A percentile compares a stretch with the other conserved stretches of the same genome.
phyloP scores from a whole-genome alignment of 2,888 invertebrate species.

The Choreutis nemorana region DNA sequence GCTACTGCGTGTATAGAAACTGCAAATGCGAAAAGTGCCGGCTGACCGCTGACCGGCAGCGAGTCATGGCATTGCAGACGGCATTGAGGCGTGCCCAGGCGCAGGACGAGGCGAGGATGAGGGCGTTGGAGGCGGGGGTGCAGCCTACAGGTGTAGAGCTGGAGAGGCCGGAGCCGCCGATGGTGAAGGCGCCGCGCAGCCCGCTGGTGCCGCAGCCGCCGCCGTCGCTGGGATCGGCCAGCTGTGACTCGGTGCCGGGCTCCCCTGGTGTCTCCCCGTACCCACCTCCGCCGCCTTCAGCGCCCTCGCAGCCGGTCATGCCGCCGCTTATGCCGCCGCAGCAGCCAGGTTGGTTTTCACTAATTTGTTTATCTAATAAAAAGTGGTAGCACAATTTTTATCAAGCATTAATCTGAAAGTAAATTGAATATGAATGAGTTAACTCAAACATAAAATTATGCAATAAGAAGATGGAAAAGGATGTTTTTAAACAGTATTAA shows the following conservation, averaged over 20 bases:
- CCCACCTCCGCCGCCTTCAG: conserved; percentile 61
- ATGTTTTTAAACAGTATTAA: too few relatives aligned
- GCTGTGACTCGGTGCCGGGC: conserved; percentile 49
- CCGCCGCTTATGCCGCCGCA: conserved; percentile 56
- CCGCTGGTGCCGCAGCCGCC: conserved; percentile 35
- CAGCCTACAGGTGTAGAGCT: conserved; percentile 43
- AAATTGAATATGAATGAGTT: too few relatives aligned
- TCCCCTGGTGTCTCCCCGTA: conserved; percentile 36
- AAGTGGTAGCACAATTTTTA: too few relatives aligned
- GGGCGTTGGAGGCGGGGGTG: conserved; percentile 47
- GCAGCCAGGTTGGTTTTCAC: conserved; percentile 58
- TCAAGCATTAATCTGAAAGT: too few relatives aligned
- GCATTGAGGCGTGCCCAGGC: conserved; percentile 84
- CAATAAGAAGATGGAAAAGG: too few relatives aligned
- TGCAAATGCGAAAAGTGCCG: conserved; percentile 89
- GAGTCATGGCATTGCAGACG: conserved; percentile 90
- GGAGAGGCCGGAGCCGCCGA: conserved; percentile 54
- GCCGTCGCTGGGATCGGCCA: conserved; percentile 42
- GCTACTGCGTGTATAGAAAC: conserved; percentile 86
- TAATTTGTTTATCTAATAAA: too few relatives aligned
- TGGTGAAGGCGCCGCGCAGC: conserved; percentile 52
- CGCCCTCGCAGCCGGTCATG: conserved; percentile 62
- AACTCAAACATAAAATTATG: too few relatives aligned
- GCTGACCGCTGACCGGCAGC: conserved; percentile 85
- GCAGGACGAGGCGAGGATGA: conserved; percentile 77